Evolutionary conservation across 2,113 vertebrate genomes (phyloP), one percentile per base, ranked within the genome.

Genomic region (Dolichotis patagonum): DNA sequence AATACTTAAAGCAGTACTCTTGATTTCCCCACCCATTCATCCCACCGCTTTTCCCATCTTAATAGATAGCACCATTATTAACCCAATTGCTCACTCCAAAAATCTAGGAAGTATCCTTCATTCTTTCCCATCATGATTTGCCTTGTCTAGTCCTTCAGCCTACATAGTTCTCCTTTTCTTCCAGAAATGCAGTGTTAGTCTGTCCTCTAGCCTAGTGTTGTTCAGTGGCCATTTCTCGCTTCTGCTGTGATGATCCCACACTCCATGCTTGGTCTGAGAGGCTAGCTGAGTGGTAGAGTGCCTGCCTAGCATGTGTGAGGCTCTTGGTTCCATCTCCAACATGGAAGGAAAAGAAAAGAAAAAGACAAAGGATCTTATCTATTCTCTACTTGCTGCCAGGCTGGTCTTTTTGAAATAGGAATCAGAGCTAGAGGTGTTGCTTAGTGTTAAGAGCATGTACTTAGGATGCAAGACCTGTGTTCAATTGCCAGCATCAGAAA

Each of bases 31-130:
- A 75, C 22, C 8, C 14, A 52, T 88, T 92, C 46, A 43, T 95
- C 82, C 26, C 26, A 88, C 7, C 75, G 7, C 35, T n/a, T 93
- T 92, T 38, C 16, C 26, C 22, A n/a, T 52, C 41, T 91, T 81
- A 65, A 2, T 90, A 73, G 93, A 62, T 73, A 60, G 60, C 32
- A 85, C 65, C 28, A 7, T 96, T 94, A 73, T 80, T 97, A 78
- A 85, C 19, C 14, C 65, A 93, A 63, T 69, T 85, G 69, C 86
- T 95, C 41, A 38, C 85, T 46, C 65, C 52, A 67, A 10, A 94
- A 88, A 62, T 89, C n/a, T 84, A 80, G 82, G 38, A 17, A 35
- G 46, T 49, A 19, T 67, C 19, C 56, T 91, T 87, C 58, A 75
- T 91, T 82, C 52, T 17, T 56, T 20, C 22, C 20, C 17, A 17